Evolutionary conservation across 2,888 invertebrate species (phyloP), one percentile per base, ranked within the genome.

Genomic region (Embidobia sp.): DNA sequence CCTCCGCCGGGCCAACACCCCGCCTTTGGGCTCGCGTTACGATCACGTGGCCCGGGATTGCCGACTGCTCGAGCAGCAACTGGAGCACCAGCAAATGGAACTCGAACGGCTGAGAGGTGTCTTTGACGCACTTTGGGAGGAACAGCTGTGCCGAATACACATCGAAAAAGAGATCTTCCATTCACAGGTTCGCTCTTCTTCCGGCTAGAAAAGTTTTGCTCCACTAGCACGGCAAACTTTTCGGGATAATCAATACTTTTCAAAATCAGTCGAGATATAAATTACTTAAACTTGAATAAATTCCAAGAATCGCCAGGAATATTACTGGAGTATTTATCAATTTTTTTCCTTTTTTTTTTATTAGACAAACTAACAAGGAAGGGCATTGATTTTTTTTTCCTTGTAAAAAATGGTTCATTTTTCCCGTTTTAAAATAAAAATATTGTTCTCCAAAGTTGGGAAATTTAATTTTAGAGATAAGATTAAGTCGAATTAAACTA

Each of bases 51-150:
- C 91, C 0, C 85, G 92, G 53, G 93, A 93, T 82, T 93, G 93
- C 82, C 86, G 91, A 8, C 81, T 92, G 40, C 85, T 93, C 33
- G 93, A 93, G 81, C 92, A 93, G 70, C 93, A 92, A 70, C 84
- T 93, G 37, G 92, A 92, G 78, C 90, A 92, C 76, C 92, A 93
- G 82, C 92, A 93, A 80, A 90, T 91, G 31, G 93, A 93, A 83
- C 85, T 93, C 75, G 93, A 93, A 70, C 89, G 92, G 44, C 90
- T 93, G 83, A 90, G 92, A 59, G 90, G 90, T 3, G 90, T 92
- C 3, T 93, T 93, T 81, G 93, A 93, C 77, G 90, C 93, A 44
- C 91, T 93, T 1, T 94, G 94, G 94, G 94, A 94, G 84, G 94
- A 94, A 83, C 93, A 94, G 82, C 87, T 94, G 18, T 93, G 94